Conservation (phyloP, 2,797 vertebrate species). For the Neoniphon sammara region DNA sequence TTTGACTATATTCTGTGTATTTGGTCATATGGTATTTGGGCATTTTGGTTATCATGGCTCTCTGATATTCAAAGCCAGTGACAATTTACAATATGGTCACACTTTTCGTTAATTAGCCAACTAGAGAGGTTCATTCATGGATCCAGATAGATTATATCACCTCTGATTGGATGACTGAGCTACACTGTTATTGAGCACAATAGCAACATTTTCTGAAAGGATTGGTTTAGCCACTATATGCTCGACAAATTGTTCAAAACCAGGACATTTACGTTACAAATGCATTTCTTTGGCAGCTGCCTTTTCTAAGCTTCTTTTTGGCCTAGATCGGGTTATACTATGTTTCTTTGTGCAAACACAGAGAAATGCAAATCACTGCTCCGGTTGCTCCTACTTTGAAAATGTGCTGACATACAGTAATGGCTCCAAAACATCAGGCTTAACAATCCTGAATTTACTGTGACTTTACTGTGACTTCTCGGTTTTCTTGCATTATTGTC, state of each 20-base stretch:
- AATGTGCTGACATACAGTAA: slow-evolving; percentile 21
- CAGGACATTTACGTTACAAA: slow-evolving; percentile 72
- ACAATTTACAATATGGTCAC: not conserved
- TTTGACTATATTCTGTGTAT: not conserved
- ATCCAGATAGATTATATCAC: not conserved
- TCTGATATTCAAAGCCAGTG: not conserved
- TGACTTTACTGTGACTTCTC: not conserved
- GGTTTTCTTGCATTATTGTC: not conserved
- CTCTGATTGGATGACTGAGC: not conserved
- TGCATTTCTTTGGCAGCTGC: slow-evolving; percentile 73
- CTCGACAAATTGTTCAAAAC: slow-evolving; percentile 52
- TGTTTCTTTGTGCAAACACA: slow-evolving; percentile 66
- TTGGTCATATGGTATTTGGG: not conserved
- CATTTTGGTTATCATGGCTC: not conserved
- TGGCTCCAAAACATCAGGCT: not conserved
- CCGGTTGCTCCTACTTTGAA: slow-evolving; percentile 26
- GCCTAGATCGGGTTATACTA: slow-evolving; percentile 56
- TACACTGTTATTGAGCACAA: slow-evolving; percentile 30
- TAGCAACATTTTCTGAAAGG: slow-evolving; percentile 39
- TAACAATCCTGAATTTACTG: not conserved
- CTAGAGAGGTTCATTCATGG: not conserved
- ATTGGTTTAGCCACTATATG: slow-evolving; percentile 53
- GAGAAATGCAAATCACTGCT: slow-evolving; percentile 38
- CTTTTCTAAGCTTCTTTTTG: slow-evolving; percentile 75
- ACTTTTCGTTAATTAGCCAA: not conserved